phyloP scores from a whole-genome alignment of 2,113 vertebrate genomes.

The Hippotragus niger region DNA sequence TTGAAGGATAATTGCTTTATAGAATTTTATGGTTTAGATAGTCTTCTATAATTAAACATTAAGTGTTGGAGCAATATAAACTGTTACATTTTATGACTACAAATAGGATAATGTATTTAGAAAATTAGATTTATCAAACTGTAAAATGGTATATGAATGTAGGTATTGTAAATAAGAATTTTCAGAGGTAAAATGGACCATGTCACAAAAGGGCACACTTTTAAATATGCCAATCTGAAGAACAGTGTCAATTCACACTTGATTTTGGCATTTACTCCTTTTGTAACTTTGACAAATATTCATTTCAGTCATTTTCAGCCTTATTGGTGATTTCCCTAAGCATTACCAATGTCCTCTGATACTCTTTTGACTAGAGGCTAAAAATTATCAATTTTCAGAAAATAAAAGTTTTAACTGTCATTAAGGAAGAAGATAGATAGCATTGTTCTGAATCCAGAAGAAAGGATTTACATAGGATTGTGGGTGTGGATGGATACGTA shows the following conservation, averaged over 20 bases:
- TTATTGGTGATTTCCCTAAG: not conserved
- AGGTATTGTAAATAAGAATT: not conserved
- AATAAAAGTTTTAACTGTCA: not conserved
- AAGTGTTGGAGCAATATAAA: constrained; percentile 35
- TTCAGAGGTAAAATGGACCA: not conserved
- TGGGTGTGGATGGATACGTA: not conserved
- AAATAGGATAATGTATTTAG: not conserved
- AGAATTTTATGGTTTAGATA: not conserved
- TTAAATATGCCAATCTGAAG: not conserved
- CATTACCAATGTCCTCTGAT: not conserved
- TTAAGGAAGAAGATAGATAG: not conserved
- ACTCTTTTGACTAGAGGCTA: not conserved
- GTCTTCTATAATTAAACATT: constrained; percentile 14
- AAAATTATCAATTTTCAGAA: not conserved
- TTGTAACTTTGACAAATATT: not conserved
- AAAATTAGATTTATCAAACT: not conserved
- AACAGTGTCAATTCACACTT: not conserved
- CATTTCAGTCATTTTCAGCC: not conserved
- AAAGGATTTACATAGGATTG: not conserved
- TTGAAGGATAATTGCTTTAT: not conserved
- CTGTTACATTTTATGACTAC: not conserved
- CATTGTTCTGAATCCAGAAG: not conserved
- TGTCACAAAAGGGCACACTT: not conserved
- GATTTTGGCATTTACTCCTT: not conserved
- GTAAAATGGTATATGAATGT: not conserved